Evolutionary conservation across 2,888 invertebrate species (phyloP), one percentile per base, ranked within the genome.

Genomic region (Oscheius sp.): DNA sequence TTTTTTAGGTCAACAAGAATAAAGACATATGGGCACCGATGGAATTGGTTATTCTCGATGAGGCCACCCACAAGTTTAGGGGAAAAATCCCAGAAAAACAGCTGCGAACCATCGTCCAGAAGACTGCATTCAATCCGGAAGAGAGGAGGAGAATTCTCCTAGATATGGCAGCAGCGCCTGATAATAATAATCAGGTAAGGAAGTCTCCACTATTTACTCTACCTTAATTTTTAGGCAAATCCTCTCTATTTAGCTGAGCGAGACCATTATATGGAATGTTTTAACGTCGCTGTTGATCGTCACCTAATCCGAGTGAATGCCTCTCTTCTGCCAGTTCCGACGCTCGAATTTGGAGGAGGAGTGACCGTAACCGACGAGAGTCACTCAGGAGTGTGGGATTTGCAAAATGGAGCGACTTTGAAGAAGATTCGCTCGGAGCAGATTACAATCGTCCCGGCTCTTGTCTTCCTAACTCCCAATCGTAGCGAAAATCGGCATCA

Each of bases 291-390:
- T n/a, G 27, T 70, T 15, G 48, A 48, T 4, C 66, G 50, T 15
- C 34, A 67, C n/a, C 52, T 70, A 50, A 27, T 70, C 20, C 25
- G 34, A 2, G 37, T 50, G 17, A 57, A 64, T 3, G 73, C 68
- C 5, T 61, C 68, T 5, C 27, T 73, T 0, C 61, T 73, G 3
- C 73, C 73, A 10, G 17, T 39, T 2, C 73, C 71, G 0, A 66
- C 69, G 0, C 23, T 70, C 6, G 37, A 50, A n/a, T 71, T 69
- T 23, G 73, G 55, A 46, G 20, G 37, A 37, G 37, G 37, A 37
- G 37, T 37, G 8, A 37, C 8, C 8, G 37, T n/a, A n/a, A n/a
- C 15, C 37, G 55, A 34, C 25, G 33, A 20, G 1, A 25, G 45
- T 12, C 42, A 42, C 10, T 10, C 10, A 1, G 61, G 61, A 42